Base-by-base conservation (phyloP, 2,888 invertebrate species). In the Thereva nobilitata region DNA sequence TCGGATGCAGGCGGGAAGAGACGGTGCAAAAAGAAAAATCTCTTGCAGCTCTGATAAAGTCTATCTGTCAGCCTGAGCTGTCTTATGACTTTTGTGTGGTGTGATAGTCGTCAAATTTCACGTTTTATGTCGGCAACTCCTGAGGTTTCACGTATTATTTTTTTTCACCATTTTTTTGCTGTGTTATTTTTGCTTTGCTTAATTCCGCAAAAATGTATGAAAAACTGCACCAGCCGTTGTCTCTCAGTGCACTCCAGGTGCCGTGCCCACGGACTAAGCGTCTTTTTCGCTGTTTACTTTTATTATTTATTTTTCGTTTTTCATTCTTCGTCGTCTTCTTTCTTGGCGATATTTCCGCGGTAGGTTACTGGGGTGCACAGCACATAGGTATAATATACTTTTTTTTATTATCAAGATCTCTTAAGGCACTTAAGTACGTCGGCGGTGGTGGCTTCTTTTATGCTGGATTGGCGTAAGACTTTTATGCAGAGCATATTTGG, bases 101-200 rank as follows among this genome's bases (percentile, higher is more conserved):
- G 50, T 54, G 59, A 50, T 47, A 49, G 65, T 66, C 65, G 68
- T 68, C 68, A 66, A 66, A 68, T 68, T 68, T 68, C 68, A 65
- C 68, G 65, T 68, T 65, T 67, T 67, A 64, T 57, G 64, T 57
- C 64, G 57, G 61, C 42, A 50, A 61, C 61, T 61, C 50, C n/a
- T 61, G 61, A 50, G 61, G 61, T 61, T 61, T 61, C 61, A 49
- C 23, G 23, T 23, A 23, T 23, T 23, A 23, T 23, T 23, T 23
- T 23, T 23, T 23, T 23, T 23, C 23, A 23, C 23, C 23, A n/a
- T 23, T 23, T 23, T 23, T 23, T 2, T 23, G 23, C n/a, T n/a
- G n/a, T n/a, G n/a, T n/a, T n/a, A n/a, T n/a, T n/a, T n/a, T n/a
- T 23, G 23, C 23, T 23, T 23, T 23, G 61, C 35, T 61, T 61